Conservation (phyloP, 1,140 invertebrate species). For the Brachionus paranguensis region DNA sequence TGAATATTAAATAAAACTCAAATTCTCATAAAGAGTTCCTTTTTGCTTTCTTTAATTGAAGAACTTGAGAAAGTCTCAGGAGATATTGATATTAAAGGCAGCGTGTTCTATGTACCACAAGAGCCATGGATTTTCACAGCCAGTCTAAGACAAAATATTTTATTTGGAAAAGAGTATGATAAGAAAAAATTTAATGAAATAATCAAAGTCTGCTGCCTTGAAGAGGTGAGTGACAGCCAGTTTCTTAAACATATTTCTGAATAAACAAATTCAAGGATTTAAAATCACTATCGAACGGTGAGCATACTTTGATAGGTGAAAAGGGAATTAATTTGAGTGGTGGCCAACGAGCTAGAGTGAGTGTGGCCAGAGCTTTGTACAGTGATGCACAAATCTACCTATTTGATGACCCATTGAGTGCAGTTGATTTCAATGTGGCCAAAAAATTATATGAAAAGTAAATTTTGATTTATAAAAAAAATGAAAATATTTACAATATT, state of each 20-base stretch:
- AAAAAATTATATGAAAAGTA: slow-evolving; percentile 83
- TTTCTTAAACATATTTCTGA: no score
- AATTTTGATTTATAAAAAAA: no score
- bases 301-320: slow-evolving; percentile 81
- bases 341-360: slow-evolving; percentile 82
- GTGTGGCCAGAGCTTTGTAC: slow-evolving; percentile 68
- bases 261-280: background rate
- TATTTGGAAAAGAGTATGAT: slow-evolving; percentile 23
- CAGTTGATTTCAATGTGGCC: slow-evolving; percentile 81
- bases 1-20: background rate
- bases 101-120: slow-evolving; percentile 32
- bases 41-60: slow-evolving; percentile 8
- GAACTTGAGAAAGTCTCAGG: slow-evolving; percentile 31
- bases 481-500: no score
- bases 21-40: background rate
- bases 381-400: slow-evolving; percentile 71
- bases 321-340: slow-evolving; percentile 76
- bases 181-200: slow-evolving; percentile 30
- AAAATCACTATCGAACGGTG: slow-evolving; percentile 68
- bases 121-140: slow-evolving; percentile 40
- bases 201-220: background rate
- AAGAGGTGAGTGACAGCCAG: background rate
- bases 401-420: slow-evolving; percentile 73
- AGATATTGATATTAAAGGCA: background rate
- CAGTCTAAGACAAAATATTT: slow-evolving; percentile 19